Evolutionary conservation across 2,797 vertebrate species (phyloP).

Genomic region (Sylvilagus floridanus): DNA sequence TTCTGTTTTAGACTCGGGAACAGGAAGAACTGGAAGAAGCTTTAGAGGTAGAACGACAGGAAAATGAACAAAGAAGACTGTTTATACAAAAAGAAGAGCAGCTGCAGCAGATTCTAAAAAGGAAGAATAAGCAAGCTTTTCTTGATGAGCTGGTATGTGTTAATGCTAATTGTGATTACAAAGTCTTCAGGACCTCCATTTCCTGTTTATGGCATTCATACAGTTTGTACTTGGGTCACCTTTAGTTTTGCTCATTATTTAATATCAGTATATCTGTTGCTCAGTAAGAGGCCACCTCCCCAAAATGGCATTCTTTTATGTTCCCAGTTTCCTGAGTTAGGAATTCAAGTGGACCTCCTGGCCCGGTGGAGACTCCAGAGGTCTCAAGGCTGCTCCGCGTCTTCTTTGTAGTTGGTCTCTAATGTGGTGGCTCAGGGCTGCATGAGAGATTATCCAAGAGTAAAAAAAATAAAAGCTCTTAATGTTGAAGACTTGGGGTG

Average conservation of each 20-base stretch:
- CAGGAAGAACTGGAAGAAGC: conserved; percentile 98
- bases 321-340: background rate
- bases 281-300: background rate
- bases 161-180: background rate
- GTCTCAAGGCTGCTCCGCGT: background rate
- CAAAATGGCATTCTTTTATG: background rate
- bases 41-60: conserved; percentile 94
- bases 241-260: background rate
- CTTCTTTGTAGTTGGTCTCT: background rate
- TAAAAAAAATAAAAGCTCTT: background rate
- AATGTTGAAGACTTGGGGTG: background rate
- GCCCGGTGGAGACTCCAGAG: background rate
- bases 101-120: conserved; percentile 94
- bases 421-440: background rate
- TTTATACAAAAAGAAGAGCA: conserved; percentile 95
- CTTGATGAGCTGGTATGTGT: conserved; percentile 95
- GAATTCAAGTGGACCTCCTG: background rate
- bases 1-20: conserved; percentile 92
- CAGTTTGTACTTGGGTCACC: conserved; percentile 6
- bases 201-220: conserved; percentile 6
- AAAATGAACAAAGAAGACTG: conserved; percentile 92
- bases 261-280: background rate
- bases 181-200: conserved; percentile 22
- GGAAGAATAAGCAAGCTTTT: conserved; percentile 97
- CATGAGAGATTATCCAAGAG: background rate